phyloP scores from a whole-genome alignment of 2,888 invertebrate species.

The Dynastes maya region DNA sequence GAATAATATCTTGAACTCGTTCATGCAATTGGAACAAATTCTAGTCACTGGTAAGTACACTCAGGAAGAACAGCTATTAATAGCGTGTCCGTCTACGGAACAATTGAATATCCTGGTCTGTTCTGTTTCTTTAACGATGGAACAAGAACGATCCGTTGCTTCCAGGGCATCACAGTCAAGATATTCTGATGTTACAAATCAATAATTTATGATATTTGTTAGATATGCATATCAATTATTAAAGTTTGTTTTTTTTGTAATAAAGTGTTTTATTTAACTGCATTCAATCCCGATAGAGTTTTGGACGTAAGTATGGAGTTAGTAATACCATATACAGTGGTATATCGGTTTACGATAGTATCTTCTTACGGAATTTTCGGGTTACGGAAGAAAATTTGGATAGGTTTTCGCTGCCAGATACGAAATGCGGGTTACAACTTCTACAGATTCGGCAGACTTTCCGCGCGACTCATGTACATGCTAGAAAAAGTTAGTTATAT shows the following conservation, averaged over 20 bases:
- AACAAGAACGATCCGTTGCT: slow-evolving; percentile 59
- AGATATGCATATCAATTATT: neutral
- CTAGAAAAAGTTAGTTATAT: too few species aligned
- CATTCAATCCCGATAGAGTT: too few species aligned
- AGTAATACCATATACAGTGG: too few species aligned
- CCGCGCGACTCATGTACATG: too few species aligned
- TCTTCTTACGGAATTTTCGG: too few species aligned
- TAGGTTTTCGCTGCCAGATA: too few species aligned
- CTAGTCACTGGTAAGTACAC: slow-evolving; percentile 83
- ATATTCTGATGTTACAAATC: slow-evolving; percentile 42
- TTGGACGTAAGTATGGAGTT: neutral
- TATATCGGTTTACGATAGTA: too few species aligned
- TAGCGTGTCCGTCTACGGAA: slow-evolving; percentile 93
- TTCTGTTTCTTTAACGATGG: slow-evolving; percentile 80
- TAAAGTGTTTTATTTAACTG: slow-evolving; percentile 20
- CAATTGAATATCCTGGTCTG: slow-evolving; percentile 93
- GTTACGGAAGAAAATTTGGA: too few species aligned
- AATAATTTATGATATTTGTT: slow-evolving; percentile 8
- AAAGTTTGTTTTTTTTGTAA: neutral
- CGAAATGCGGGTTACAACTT: too few species aligned
- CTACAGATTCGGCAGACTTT: too few species aligned
- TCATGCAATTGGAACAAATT: slow-evolving; percentile 87
- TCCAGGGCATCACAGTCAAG: slow-evolving; percentile 47
- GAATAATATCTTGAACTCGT: slow-evolving; percentile 92
- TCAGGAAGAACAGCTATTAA: slow-evolving; percentile 86